Evolutionary conservation across 2,888 invertebrate genomes (phyloP).

Genomic region (Leptura quadrifasciata): DNA sequence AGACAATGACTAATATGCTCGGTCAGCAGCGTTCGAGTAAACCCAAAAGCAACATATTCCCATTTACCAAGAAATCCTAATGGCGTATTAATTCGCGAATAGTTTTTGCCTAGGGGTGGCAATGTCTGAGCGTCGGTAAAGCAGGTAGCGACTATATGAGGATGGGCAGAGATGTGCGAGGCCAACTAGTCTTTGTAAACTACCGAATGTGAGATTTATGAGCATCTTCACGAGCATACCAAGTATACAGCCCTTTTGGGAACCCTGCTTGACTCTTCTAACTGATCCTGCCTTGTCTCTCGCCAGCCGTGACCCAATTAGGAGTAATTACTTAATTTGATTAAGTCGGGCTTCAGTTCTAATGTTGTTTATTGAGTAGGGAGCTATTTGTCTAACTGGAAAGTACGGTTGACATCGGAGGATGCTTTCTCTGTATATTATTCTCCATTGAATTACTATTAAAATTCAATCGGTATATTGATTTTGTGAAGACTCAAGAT

Average conservation of each 20-base stretch:
- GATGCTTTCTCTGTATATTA: background rate
- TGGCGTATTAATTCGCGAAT: constrained; percentile 57
- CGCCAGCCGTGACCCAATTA: constrained; percentile 59
- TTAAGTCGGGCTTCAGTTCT: constrained; percentile 50
- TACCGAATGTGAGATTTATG: constrained; percentile 65
- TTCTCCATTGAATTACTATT: background rate
- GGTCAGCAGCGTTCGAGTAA: background rate
- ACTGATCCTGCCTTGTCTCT: constrained; percentile 31
- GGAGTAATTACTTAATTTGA: constrained; percentile 57
- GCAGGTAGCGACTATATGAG: constrained; percentile 53
- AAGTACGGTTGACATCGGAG: constrained; percentile 9
- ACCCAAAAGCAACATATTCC: constrained; percentile 29
- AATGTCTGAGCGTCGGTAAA: constrained; percentile 49
- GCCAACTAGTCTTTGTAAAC: constrained; percentile 64
- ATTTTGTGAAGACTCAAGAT: background rate
- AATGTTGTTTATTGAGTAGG: constrained; percentile 37
- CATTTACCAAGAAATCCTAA: constrained; percentile 51
- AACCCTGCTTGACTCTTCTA: constrained; percentile 46
- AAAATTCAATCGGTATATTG: background rate
- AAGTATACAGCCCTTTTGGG: constrained; percentile 57
- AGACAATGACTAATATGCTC: constrained; percentile 25
- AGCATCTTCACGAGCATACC: constrained; percentile 59
- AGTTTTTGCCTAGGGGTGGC: constrained; percentile 51
- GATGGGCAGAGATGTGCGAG: constrained; percentile 55
- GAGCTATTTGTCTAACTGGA: constrained; percentile 13